Evolutionary conservation across 2,888 invertebrate species (phyloP), one percentile per base, ranked within the genome.

Genomic region (Odontomyia ornata): DNA sequence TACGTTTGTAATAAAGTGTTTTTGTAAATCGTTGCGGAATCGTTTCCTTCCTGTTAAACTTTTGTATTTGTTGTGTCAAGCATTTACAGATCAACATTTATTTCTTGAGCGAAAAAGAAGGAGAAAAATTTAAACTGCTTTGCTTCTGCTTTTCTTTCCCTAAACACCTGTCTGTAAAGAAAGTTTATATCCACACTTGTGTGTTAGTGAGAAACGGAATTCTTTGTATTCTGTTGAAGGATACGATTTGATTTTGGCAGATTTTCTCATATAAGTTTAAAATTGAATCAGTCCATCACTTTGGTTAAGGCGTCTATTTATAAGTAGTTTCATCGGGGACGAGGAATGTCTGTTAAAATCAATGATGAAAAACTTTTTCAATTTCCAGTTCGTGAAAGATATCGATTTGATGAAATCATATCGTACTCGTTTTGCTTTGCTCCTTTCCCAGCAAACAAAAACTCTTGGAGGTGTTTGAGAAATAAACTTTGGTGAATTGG

Each of bases 221-320:
- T 5, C 9, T 25, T 1, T 21, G 65, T 65, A 21, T 65, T 27
- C 28, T 5, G n/a, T 65, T 36, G 65, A 65, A 30, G 65, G 65
- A 27, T 30, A 27, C 65, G 65, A 65, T 36, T 36, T 65, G 1
- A 65, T 65, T n/a, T 4, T 36, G 36, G 18, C 28, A 36, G 65
- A 27, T 18, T 27, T 36, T 65, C 65, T 65, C 65, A 65, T 65
- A 65, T 65, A 65, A 65, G 65, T 65, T 65, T 65, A 65, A 65
- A 65, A 65, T 65, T 65, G 65, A 65, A 65, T 65, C 65, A 36
- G 65, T 65, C 65, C 36, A 65, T 65, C 65, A 65, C 65, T 60
- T 52, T 52, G 52, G 15, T 15, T 52, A 4, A 4, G 13, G 18
- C 52, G 52, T 18, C 2, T 52, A 52, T 52, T n/a, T 52, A 52